Conservation (phyloP, 2,113 vertebrate species). For the Petroica traversi region DNA sequence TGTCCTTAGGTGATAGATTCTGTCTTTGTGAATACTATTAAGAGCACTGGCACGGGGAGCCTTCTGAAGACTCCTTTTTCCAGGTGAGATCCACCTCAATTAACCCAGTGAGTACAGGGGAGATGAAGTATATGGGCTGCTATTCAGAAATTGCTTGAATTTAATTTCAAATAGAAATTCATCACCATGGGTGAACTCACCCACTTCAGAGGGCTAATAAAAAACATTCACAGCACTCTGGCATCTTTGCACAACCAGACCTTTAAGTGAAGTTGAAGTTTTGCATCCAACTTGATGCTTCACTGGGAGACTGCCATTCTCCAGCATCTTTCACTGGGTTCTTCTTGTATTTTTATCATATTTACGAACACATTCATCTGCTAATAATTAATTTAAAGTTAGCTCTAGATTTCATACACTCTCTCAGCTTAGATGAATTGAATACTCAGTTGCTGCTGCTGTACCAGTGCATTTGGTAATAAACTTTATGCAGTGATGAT, state of each 20-base stretch:
- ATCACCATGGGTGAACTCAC: slow-evolving; percentile 1
- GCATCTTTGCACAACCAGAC: neutral
- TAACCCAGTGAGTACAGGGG: slow-evolving; percentile 36
- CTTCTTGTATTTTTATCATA: neutral
- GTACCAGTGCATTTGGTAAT: neutral
- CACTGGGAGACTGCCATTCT: neutral
- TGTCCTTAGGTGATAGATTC: slow-evolving; percentile 36
- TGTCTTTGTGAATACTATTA: neutral
- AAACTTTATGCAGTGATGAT: neutral
- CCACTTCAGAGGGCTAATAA: neutral
- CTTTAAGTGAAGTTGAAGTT: neutral
- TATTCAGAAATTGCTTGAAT: neutral
- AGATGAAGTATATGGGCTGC: neutral
- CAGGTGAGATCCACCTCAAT: slow-evolving; percentile 51
- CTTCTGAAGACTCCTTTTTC: neutral
- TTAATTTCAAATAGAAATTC: slow-evolving; percentile 26
- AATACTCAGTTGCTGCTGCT: neutral
- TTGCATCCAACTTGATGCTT: neutral
- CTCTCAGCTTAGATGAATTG: neutral
- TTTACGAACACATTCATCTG: neutral
- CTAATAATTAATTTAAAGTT: neutral
- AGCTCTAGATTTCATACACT: neutral
- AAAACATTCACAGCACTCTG: neutral
- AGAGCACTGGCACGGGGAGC: neutral
- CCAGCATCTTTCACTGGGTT: neutral